Conservation (phyloP, 2,113 vertebrate genomes). For the Progne subis region DNA sequence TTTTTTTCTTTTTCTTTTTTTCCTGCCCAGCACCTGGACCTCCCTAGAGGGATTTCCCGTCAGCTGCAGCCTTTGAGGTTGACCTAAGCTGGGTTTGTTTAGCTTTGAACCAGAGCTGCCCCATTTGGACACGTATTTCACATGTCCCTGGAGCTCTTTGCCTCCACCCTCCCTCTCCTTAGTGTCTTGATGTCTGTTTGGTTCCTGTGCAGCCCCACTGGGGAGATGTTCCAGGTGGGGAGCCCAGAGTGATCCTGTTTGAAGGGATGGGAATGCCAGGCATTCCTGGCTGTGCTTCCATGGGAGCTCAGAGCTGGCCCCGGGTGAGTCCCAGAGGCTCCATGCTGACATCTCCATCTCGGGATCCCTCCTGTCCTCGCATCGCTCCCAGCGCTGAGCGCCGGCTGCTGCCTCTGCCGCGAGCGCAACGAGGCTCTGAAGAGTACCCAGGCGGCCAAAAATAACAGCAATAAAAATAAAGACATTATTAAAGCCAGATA, state of each 20-base stretch:
- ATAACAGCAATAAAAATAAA: constrained; percentile 74
- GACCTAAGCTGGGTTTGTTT: constrained; percentile 7
- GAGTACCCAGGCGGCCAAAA: constrained; percentile 56
- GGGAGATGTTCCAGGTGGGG: not conserved
- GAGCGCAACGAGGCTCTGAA: constrained; percentile 28
- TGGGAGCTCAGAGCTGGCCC: not conserved
- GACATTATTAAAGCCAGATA: constrained; percentile 77
- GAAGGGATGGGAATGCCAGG: not conserved
- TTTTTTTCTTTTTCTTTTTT: accelerated
- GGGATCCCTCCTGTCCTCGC: not conserved
- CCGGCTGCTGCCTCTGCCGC: constrained; percentile 29
- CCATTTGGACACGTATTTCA: not conserved
- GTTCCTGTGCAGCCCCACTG: not conserved
- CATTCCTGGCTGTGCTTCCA: not conserved
- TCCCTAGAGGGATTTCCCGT: constrained; percentile 45
- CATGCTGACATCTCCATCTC: not conserved
- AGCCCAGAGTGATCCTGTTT: not conserved
- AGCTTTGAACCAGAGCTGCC: not conserved
- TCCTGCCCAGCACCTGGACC: constrained; percentile 42
- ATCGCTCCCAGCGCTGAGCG: not conserved
- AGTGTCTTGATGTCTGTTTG: not conserved
- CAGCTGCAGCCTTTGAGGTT: constrained; percentile 38
- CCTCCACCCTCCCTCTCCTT: not conserved
- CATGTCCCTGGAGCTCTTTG: not conserved
- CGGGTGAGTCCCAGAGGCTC: not conserved